A percentile compares a stretch with the other conserved stretches of the same genome.
These are phyloP conservation scores for Campylorhamphus procurvoides DNA, from an alignment of 2,113 vertebrate genomes.

Conservation along the genomic window DNA sequence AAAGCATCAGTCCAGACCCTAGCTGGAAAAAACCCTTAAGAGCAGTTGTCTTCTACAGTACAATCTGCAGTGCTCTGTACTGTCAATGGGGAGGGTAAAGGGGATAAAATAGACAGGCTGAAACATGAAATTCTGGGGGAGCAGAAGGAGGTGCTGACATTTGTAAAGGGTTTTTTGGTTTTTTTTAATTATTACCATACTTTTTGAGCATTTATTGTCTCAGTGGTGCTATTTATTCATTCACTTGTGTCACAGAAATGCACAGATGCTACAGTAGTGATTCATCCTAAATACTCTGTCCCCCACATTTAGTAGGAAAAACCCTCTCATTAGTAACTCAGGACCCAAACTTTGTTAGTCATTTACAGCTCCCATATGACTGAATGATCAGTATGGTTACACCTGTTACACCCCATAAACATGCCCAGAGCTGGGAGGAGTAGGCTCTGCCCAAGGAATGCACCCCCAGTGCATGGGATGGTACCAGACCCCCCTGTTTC, in stretches of 20 bases:
- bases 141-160: not conserved
- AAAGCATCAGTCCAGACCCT: not conserved
- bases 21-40: not conserved
- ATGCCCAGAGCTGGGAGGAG: not conserved
- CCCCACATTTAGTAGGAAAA: not conserved
- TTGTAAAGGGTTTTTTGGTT: not conserved
- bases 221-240: not conserved
- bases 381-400: not conserved
- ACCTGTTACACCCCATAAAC: fast-evolving
- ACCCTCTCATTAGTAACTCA: not conserved
- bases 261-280: not conserved
- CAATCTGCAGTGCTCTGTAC: not conserved
- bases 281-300: not conserved
- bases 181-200: not conserved
- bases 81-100: not conserved
- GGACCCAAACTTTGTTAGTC: not conserved
- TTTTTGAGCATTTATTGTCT: not conserved
- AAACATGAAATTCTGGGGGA: not conserved
- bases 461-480: fast-evolving
- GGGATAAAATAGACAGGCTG: not conserved
- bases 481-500: fast-evolving
- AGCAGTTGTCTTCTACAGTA: not conserved
- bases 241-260: not conserved
- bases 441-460: not conserved
- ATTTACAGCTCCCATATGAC: not conserved